Percentiles rank a stretch among this genome's conserved stretches.
Conservation (phyloP, 2,797 vertebrate species). For the Podargus strigoides region DNA sequence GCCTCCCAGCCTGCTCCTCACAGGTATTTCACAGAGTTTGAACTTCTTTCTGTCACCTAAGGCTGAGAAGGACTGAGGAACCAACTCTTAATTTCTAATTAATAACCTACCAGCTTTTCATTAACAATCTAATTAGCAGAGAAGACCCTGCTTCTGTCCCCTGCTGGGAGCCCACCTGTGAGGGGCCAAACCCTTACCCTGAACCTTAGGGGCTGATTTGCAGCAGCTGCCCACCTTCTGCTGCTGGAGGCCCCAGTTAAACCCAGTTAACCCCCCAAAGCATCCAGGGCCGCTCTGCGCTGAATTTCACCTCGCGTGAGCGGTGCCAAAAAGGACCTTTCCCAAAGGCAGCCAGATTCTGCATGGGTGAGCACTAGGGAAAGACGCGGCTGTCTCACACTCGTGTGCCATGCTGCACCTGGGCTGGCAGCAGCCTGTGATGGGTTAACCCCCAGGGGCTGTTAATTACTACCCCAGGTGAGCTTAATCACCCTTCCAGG, state of each 20-base stretch:
- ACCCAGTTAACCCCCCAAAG: neutral
- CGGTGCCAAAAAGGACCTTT: rapidly evolving
- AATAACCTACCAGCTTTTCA: neutral
- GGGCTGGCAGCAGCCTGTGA: neutral
- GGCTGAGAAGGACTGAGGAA: neutral
- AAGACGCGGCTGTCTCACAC: rapidly evolving
- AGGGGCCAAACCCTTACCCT: neutral
- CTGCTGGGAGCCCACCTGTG: rapidly evolving
- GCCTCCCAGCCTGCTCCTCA: neutral
- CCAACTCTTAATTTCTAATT: neutral
- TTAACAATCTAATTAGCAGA: neutral
- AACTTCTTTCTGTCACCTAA: neutral
- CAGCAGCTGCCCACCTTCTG: neutral
- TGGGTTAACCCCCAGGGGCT: neutral
- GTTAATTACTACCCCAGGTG: neutral
- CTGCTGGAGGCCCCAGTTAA: too few species aligned
- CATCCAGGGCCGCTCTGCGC: rapidly evolving
- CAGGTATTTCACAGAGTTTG: neutral
- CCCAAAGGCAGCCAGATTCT: rapidly evolving
- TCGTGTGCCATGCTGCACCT: rapidly evolving
- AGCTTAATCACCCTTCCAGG: neutral
- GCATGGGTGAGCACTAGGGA: rapidly evolving
- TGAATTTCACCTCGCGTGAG: rapidly evolving
- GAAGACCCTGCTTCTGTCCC: neutral
- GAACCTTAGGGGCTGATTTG: too few species aligned